Evolutionary conservation across 2,888 invertebrate genomes (phyloP).

Genomic region (Dynastes maya): DNA sequence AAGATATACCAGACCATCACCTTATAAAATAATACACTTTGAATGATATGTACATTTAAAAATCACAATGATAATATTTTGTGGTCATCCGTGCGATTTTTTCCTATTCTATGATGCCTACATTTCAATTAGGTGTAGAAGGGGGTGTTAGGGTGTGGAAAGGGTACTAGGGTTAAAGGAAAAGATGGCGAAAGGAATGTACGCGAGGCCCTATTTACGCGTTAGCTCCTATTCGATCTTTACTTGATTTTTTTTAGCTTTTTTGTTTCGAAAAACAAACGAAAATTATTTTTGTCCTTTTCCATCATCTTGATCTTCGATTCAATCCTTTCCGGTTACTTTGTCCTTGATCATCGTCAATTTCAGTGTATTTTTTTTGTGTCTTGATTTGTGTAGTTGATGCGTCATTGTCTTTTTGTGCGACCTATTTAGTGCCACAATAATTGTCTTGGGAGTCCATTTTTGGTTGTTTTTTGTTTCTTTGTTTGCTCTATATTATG

Average conservation of each 20-base stretch:
- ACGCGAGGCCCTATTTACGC: constrained; percentile 48
- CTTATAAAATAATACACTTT: constrained; percentile 41
- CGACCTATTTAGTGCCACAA: constrained; percentile 62
- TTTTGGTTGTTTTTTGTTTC: constrained; percentile 33
- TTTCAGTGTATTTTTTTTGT: neutral
- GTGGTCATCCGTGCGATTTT: constrained; percentile 42
- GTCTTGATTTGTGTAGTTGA: neutral
- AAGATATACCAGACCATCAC: constrained; percentile 42
- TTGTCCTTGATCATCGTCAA: neutral
- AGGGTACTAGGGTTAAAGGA: too few relatives aligned
- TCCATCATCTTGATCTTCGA: neutral
- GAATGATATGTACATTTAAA: constrained; percentile 64
- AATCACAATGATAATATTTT: constrained; percentile 63
- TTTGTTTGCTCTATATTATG: neutral
- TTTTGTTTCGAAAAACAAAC: constrained; percentile 24
- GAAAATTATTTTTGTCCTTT: neutral
- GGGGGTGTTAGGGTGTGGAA: neutral
- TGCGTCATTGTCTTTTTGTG: constrained; percentile 25
- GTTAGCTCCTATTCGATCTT: constrained; percentile 44
- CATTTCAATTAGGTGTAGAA: neutral
- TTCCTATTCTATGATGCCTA: constrained; percentile 27
- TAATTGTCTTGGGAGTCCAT: constrained; percentile 66
- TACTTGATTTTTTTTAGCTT: neutral
- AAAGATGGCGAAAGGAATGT: constrained; percentile 25
- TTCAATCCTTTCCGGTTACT: neutral